Percentiles rank a stretch among this genome's conserved stretches.
These are phyloP conservation scores for Pinna nobilis DNA, from an alignment of 1,140 invertebrate species.

Conservation along the genomic window DNA sequence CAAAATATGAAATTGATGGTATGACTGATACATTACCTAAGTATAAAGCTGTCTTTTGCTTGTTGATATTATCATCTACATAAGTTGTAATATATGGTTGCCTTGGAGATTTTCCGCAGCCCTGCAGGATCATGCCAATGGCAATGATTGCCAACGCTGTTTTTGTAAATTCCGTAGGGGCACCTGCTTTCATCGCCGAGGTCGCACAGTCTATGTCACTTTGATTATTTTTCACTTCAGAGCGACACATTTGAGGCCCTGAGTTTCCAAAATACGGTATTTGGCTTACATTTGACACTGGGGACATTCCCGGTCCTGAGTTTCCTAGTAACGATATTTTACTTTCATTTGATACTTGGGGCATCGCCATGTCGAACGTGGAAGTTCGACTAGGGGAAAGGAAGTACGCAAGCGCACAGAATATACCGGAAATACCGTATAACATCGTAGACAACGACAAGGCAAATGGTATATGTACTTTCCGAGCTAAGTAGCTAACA, in stretches of 20 bases:
- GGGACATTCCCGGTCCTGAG: too few species aligned
- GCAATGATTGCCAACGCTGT: slow-evolving; percentile 49
- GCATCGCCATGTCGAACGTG: too few species aligned
- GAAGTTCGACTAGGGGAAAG: neutral
- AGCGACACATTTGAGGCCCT: neutral
- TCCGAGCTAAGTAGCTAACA: slow-evolving; percentile 57
- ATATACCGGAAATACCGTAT: slow-evolving; percentile 61
- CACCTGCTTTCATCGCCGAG: slow-evolving; percentile 20
- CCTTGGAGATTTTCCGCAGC: slow-evolving; percentile 61
- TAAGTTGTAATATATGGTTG: slow-evolving; percentile 55
- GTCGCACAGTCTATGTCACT: neutral
- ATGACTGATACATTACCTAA: too few species aligned
- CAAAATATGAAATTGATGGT: too few species aligned
- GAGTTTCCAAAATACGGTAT: too few species aligned
- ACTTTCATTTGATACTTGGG: too few species aligned
- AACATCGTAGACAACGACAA: slow-evolving; percentile 56
- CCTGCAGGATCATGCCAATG: slow-evolving; percentile 62
- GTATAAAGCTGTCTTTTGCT: slow-evolving; percentile 57
- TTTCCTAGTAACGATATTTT: too few species aligned
- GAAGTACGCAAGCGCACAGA: slow-evolving; percentile 65
- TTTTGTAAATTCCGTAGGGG: slow-evolving; percentile 39
- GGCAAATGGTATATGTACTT: slow-evolving; percentile 61
- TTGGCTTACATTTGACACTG: too few species aligned
- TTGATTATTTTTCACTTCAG: neutral
- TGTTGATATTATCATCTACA: slow-evolving; percentile 65